Base-by-base conservation (phyloP, 2,888 invertebrate genomes). In the Acanthopleura granulata region DNA sequence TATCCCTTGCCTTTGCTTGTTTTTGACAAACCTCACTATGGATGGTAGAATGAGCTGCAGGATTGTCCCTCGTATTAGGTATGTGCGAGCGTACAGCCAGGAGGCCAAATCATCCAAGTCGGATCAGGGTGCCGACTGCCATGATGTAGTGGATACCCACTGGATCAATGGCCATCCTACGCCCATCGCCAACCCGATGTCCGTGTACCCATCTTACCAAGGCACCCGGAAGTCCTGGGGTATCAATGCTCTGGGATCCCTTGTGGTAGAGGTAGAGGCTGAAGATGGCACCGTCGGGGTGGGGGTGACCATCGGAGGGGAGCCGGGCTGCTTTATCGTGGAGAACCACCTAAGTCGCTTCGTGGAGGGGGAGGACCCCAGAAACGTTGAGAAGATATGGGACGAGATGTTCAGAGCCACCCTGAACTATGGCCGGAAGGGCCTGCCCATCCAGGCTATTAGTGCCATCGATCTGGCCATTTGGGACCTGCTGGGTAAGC, bases 141-240 rank as follows among this genome's bases (percentile, higher is more conserved):
- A 89, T 78, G 87, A 88, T 75, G 87, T 88, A 14, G 81, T 81
- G 4, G 87, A 89, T 77, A 75, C 80, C 12, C 89, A 89, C 78
- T 89, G 88, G 89, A 88, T 89, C 16, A 86, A 88, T 72, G 87
- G 88, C 15, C 79, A 82, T 51, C 84, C 87, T 1, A 81, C 77
- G 0, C 88, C 88, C 11, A 81, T 89, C 12, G 88, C 88, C 15
- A 88, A 85, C 74, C 89, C 87, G 0, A 89, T 89, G 89, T 85
- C 86, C 9, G 78, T 80, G 18, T 85, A 84, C 75, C 78, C 81
- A 49, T 81, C 84, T 73, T 89, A 88, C 77, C 82, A 84, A 18
- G 74, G 78, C 18, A 83, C 80, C 73, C 74, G 88, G 51, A 88
- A 87, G 77, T 87, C 87, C 4, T 89, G 88, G 88, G 89, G 89